Evolutionary conservation across 2,113 vertebrate species (phyloP).

Genomic region (Oxyura jamaicensis): DNA sequence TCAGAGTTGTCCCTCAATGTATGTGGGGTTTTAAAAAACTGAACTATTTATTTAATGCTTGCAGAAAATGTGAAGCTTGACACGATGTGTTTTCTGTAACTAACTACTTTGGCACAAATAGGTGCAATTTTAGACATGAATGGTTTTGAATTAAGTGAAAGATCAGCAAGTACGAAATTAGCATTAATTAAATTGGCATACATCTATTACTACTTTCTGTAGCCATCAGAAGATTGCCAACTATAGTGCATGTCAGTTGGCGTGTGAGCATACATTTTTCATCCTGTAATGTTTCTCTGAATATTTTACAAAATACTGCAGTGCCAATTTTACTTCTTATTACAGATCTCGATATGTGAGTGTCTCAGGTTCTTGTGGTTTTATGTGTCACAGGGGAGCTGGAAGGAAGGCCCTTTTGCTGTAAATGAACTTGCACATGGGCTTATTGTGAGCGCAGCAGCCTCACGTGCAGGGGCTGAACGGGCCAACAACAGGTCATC

Average conservation of each 20-base stretch:
- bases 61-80: not conserved
- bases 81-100: not conserved
- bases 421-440: not conserved
- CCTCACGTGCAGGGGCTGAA: not conserved
- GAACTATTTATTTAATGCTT: not conserved
- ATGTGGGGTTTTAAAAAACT: not conserved
- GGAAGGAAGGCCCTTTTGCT: not conserved
- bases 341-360: not conserved
- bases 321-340: not conserved
- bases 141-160: constrained; percentile 33
- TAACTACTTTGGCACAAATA: not conserved
- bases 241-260: not conserved
- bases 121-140: not conserved
- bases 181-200: constrained; percentile 33
- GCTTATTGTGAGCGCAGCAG: not conserved
- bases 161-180: constrained; percentile 15
- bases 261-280: not conserved
- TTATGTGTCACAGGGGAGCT: not conserved
- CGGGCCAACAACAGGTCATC: not conserved
- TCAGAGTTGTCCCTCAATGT: not conserved
- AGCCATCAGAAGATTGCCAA: not conserved
- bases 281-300: not conserved
- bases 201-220: constrained; percentile 22
- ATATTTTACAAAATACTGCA: not conserved
- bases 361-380: not conserved